These are phyloP conservation scores for Pseudomugil gertrudae DNA, from an alignment of 2,797 vertebrate genomes.

Conservation along the genomic window DNA sequence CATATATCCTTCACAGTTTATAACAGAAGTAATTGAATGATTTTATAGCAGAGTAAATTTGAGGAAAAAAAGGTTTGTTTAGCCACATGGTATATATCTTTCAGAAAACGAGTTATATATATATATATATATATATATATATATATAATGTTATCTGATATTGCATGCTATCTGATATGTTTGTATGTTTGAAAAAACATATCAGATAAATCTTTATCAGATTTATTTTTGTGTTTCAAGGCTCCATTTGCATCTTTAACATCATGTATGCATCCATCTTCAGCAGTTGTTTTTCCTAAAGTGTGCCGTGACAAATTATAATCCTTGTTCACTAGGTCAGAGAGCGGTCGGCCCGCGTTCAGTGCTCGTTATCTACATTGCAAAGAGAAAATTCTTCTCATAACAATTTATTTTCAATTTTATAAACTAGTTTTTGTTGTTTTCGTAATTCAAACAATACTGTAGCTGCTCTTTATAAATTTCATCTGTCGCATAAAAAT, in stretches of 20 bases:
- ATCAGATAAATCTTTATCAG: no score
- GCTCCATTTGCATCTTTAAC: not conserved
- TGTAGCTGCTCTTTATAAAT: not conserved
- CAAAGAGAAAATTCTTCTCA: not conserved
- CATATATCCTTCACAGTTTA: not conserved
- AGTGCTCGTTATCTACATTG: not conserved
- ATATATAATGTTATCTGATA: no score
- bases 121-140: no score
- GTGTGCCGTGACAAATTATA: not conserved
- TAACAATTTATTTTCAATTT: not conserved
- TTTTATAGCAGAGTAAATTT: not conserved
- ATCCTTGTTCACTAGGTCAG: not conserved
- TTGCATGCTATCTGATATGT: no score
- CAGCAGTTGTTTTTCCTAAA: not conserved
- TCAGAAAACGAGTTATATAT: no score
- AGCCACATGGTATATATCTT: not conserved
- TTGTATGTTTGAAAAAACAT: not conserved
- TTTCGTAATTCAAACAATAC: not conserved
- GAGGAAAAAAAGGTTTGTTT: not conserved
- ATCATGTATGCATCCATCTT: not conserved
- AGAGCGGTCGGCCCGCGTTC: not conserved
- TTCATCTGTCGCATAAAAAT: not conserved
- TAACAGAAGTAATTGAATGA: not conserved
- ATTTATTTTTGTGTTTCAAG: not conserved
- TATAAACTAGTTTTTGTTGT: not conserved